Percentiles rank a stretch among this genome's conserved stretches.
These are phyloP conservation scores for Polietes domitor DNA, from an alignment of 2,888 invertebrate species.

Conservation along the genomic window DNA sequence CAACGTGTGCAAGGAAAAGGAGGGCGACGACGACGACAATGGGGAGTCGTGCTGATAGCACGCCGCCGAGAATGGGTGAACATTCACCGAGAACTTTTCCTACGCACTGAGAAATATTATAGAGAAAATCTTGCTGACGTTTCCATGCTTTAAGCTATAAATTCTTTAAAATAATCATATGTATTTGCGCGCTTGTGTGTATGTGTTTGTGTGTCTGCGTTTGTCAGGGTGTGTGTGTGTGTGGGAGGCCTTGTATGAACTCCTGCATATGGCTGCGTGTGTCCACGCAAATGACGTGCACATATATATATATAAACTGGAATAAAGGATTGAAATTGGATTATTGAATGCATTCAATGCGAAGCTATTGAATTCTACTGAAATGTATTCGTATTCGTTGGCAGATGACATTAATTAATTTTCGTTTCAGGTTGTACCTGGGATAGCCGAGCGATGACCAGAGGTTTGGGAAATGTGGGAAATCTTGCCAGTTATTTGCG, in stretches of 20 bases:
- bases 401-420: not conserved
- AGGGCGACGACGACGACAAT: conserved; percentile 7
- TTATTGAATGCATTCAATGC: not conserved
- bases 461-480: no score
- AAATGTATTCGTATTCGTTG: not conserved
- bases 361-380: not conserved
- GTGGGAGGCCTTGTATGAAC: not conserved
- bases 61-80: not conserved
- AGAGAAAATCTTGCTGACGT: conserved; percentile 62
- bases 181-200: not conserved
- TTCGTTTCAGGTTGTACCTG: no score
- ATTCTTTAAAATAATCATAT: conserved; percentile 58
- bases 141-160: conserved; percentile 57
- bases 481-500: no score
- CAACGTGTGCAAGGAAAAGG: conserved; percentile 6
- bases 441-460: no score
- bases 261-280: not conserved
- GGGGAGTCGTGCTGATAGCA: not conserved
- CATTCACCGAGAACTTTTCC: conserved; percentile 25
- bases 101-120: conserved; percentile 44
- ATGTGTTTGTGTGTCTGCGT: conserved; percentile 8
- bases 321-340: conserved; percentile 14
- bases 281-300: not conserved
- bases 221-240: not conserved
- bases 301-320: not conserved